Base-by-base conservation (phyloP, 2,797 vertebrate species). In the Lagothrix lagotricha region DNA sequence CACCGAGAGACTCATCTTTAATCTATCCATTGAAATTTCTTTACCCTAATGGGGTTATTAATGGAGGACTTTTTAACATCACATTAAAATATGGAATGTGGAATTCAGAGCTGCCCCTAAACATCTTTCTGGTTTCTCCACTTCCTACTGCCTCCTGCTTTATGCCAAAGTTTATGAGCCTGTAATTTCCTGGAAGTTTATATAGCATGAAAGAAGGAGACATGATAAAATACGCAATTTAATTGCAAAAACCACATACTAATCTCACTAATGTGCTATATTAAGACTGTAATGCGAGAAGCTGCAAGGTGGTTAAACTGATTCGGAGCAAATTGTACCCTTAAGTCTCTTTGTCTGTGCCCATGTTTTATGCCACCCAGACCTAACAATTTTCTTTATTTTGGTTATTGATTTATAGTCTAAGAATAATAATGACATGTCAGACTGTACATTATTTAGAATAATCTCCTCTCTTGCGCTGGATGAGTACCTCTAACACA, bases 151-250 rank as follows among this genome's bases (percentile, higher is more conserved):
- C 95, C 96, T 97, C 96, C 94, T 73, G 82, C 97, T 97, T 96
- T 95, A 81, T 81, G 93, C 97, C 94, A 54, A 92, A 97, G 98
- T 98, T 98, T 98, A 98, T 92, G 98, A 97, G 92, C 50, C 97
- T 98, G 94, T 96, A 98, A 98, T 98, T 98, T 98, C 98, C 98
- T 98, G 97, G 73, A 98, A 98, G 98, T 98, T 98, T 98, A 98
- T 98, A 98, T 93, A 98, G 98, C 98, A 97, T 98, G 98, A 98
- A 98, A 98, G 97, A 90, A 98, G 95, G 97, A 98, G 98, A 98
- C 97, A 97, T 98, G 97, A 98, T 99, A 98, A 98, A 98, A 98
- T 99, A 98, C 98, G 98, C 98, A 97, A 96, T 96, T 98, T 98
- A 98, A 98, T 98, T 98, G 98, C 97, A 98, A 98, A 98, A 96